phyloP scores from a whole-genome alignment of 2,797 vertebrate genomes.

The Sandelia bainsii region DNA sequence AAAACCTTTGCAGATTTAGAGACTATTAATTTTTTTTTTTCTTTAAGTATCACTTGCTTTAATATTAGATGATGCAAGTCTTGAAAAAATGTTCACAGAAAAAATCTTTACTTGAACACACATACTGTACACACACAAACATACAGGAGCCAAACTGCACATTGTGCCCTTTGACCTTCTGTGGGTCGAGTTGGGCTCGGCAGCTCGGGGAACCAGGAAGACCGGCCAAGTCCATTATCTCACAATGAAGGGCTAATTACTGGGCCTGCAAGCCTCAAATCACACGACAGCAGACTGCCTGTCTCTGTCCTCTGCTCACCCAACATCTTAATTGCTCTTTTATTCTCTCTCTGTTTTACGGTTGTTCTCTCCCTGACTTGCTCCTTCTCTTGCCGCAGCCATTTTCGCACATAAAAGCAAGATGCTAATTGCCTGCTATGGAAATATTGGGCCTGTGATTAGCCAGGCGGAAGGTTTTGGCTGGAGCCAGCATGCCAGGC shows the following conservation, averaged over 20 bases:
- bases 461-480: constrained; percentile 79
- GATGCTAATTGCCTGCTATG: constrained; percentile 98
- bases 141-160: constrained; percentile 78
- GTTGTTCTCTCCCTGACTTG: constrained; percentile 73
- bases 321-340: constrained; percentile 99
- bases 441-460: constrained; percentile 98
- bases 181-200: constrained; percentile 69
- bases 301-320: constrained; percentile 92
- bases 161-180: constrained; percentile 82
- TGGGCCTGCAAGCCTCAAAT: constrained; percentile 96
- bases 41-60: background rate
- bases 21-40: constrained; percentile 35
- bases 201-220: constrained; percentile 84
- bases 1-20: constrained; percentile 38
- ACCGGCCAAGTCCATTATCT: constrained; percentile 98
- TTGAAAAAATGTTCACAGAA: constrained; percentile 23
- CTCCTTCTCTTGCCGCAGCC: constrained; percentile 76
- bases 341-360: constrained; percentile 80
- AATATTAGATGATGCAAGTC: constrained; percentile 23
- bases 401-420: constrained; percentile 97
- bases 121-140: constrained; percentile 6
- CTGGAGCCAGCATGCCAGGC: constrained; percentile 49
- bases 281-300: constrained; percentile 96
- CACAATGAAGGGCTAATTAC: constrained; percentile 99
- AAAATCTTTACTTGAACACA: constrained; percentile 8